Percentiles rank a stretch among this genome's conserved stretches.
These are phyloP conservation scores for Loriculus beryllinus DNA, from an alignment of 2,797 vertebrate genomes.

Conservation along the genomic window DNA sequence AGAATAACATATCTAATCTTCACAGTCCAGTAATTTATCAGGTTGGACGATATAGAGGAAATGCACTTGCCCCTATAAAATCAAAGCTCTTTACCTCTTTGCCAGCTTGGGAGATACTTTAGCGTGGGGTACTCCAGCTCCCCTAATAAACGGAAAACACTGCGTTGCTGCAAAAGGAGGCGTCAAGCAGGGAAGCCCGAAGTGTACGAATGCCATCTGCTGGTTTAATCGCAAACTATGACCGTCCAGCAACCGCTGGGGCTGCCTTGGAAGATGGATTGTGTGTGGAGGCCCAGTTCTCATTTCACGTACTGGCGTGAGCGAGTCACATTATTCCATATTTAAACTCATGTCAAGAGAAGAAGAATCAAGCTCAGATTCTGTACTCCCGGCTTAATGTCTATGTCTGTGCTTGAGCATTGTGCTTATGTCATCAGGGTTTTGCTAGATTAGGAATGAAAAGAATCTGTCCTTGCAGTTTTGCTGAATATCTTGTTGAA, in stretches of 20 bases:
- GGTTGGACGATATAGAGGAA: not conserved
- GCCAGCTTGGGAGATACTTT: not conserved
- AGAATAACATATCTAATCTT: not conserved
- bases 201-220: slow-evolving; percentile 45
- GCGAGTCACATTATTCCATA: not conserved
- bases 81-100: not conserved
- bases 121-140: rapidly evolving
- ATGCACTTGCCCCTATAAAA: not conserved
- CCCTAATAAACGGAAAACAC: not conserved
- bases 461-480: not conserved
- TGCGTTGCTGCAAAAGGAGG: not conserved
- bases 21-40: not conserved
- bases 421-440: not conserved
- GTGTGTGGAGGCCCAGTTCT: not conserved
- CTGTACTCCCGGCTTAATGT: not conserved
- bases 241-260: not conserved
- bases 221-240: not conserved
- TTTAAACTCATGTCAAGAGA: not conserved
- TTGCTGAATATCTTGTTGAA: not conserved
- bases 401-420: not conserved
- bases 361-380: not conserved
- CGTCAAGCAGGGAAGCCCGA: not conserved
- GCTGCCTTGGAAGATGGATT: not conserved
- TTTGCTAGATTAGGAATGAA: not conserved
- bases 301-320: not conserved